phyloP scores from a whole-genome alignment of 1,140 invertebrate genomes.

The Andrena cerasifolii region DNA sequence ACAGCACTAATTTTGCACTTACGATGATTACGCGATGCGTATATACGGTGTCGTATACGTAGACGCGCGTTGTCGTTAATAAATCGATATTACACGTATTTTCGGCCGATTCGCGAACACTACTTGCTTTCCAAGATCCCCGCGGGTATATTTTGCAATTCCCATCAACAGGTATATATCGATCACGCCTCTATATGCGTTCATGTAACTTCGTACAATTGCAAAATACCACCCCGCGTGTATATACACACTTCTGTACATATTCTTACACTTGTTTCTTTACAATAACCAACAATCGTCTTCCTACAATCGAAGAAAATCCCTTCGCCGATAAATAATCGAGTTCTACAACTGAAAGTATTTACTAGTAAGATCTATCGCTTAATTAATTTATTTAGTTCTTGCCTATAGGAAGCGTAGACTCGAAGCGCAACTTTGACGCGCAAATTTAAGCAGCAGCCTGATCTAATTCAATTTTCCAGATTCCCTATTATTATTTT shows the following conservation, averaged over 20 bases:
- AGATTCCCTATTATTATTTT: background rate
- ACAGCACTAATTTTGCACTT: background rate
- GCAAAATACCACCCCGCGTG: conserved; percentile 12
- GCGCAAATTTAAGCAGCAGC: no score
- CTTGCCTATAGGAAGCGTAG: background rate
- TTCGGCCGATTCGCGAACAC: conserved; percentile 76
- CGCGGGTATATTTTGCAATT: conserved; percentile 30
- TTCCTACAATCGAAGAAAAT: background rate
- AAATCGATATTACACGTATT: conserved; percentile 62
- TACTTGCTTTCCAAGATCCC: conserved; percentile 67
- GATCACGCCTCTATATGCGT: background rate
- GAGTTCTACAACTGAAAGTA: background rate
- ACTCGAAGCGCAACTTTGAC: background rate
- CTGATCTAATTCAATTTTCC: background rate
- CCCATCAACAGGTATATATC: background rate
- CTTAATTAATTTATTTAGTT: no score
- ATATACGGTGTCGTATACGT: conserved; percentile 12
- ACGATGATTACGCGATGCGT: background rate
- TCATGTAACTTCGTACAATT: background rate
- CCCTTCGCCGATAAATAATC: background rate
- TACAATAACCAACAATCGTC: background rate
- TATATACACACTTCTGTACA: conserved; percentile 12
- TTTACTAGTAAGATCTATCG: background rate
- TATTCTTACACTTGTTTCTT: conserved; percentile 16
- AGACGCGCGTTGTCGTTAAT: conserved; percentile 50